Evolutionary conservation across 2,888 invertebrate genomes (phyloP).

Genomic region (Therioaphis trifolii): DNA sequence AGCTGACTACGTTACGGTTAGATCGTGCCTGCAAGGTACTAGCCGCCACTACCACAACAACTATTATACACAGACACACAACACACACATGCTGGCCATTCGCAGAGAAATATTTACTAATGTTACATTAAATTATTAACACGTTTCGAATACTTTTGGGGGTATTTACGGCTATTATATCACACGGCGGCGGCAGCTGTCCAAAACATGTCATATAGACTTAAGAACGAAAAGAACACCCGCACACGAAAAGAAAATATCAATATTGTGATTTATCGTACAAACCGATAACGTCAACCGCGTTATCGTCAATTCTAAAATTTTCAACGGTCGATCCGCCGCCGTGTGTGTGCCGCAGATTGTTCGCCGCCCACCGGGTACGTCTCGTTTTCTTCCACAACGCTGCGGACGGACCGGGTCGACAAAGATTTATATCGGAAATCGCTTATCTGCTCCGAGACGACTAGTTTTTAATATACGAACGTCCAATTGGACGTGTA

Average conservation of each 20-base stretch:
- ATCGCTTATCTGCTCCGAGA: constrained; percentile 7
- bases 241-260: too few species aligned
- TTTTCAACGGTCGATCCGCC: not conserved
- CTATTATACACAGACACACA: not conserved
- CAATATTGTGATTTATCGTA: not conserved
- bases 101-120: too few species aligned
- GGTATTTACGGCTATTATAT: too few species aligned
- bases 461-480: constrained; percentile 20
- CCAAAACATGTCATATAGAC: not conserved
- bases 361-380: too few species aligned
- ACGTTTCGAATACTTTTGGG: too few species aligned
- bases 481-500: not conserved
- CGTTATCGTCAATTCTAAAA: not conserved
- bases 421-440: constrained; percentile 18
- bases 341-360: not conserved
- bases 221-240: not conserved
- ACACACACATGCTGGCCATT: too few species aligned
- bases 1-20: not conserved
- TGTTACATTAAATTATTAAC: too few species aligned
- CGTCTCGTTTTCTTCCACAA: not conserved
- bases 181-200: not conserved
- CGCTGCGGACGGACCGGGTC: not conserved
- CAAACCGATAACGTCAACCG: not conserved
- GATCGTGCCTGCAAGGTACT: not conserved
- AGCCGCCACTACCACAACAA: not conserved